A percentile compares a stretch with the other conserved stretches of the same genome.
These are phyloP conservation scores for Xiphophorus birchmanni DNA, from an alignment of 2,797 vertebrate species.

Conservation along the genomic window DNA sequence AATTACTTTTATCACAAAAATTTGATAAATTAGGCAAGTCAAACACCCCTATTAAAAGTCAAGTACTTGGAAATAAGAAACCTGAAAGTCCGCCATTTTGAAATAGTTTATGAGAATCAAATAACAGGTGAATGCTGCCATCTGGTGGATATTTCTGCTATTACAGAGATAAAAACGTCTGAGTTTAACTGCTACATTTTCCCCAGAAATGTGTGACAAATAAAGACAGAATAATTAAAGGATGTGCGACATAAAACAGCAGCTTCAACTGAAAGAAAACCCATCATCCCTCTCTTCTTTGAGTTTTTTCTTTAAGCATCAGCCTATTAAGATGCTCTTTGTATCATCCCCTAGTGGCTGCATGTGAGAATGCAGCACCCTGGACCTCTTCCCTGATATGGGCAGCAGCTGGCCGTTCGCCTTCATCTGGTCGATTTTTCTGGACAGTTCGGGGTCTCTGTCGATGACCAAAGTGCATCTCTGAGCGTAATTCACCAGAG, in stretches of 20 bases:
- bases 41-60: constrained; percentile 1
- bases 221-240: not conserved
- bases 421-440: constrained; percentile 78
- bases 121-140: constrained; percentile 52
- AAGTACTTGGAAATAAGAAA: constrained; percentile 29
- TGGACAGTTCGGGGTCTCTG: constrained; percentile 66
- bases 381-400: constrained; percentile 69
- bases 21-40: not conserved
- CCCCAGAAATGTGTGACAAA: not conserved
- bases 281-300: constrained; percentile 3
- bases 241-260: constrained; percentile 26
- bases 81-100: constrained; percentile 64
- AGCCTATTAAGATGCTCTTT: constrained; percentile 73
- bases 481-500: constrained; percentile 77
- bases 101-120: constrained; percentile 19
- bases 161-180: constrained; percentile 23
- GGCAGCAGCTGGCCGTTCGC: constrained; percentile 76
- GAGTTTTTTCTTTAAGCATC: constrained; percentile 12
- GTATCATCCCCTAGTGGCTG: constrained; percentile 53
- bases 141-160: constrained; percentile 56
- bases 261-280: constrained; percentile 9
- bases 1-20: constrained; percentile 7
- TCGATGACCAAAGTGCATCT: constrained; percentile 75
- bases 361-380: constrained; percentile 59
- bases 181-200: not conserved